phyloP scores from a whole-genome alignment of 53 echinoderm and acorn worm genomes.

The Actinopyga echinites region DNA sequence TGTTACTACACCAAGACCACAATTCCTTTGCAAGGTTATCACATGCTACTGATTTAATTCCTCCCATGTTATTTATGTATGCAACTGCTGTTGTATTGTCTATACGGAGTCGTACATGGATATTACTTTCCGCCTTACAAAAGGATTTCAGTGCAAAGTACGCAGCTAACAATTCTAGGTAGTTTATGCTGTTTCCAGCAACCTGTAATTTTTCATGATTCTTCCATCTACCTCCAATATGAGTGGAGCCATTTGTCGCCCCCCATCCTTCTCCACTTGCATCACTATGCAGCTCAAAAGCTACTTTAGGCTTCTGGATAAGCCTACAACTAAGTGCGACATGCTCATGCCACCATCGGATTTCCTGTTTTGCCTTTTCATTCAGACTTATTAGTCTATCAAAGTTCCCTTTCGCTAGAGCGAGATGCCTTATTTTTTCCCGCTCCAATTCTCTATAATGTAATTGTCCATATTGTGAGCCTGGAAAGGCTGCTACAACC shows the following conservation, averaged over 20 bases:
- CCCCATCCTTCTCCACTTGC: constrained; percentile 42
- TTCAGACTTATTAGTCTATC: constrained; percentile 8
- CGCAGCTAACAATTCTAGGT: constrained; percentile 10
- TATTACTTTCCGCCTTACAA: constrained; percentile 6
- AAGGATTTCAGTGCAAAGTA: background rate
- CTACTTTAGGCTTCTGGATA: background rate
- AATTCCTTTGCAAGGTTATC: background rate
- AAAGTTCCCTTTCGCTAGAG: constrained; percentile 3
- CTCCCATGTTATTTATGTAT: constrained; percentile 18
- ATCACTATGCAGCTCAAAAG: constrained; percentile 36
- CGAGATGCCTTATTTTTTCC: constrained; percentile 27
- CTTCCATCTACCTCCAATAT: constrained; percentile 14
- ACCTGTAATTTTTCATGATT: background rate
- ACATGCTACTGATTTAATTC: background rate
- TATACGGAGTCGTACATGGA: constrained; percentile 42
- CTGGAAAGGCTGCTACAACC: constrained; percentile 33
- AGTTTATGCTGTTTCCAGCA: background rate
- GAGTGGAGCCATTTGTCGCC: background rate
- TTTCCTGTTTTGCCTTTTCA: background rate
- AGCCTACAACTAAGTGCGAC: background rate
- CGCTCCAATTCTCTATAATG: constrained; percentile 14
- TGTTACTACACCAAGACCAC: constrained; percentile 46
- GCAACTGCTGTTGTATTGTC: constrained; percentile 13
- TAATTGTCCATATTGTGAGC: constrained; percentile 11
- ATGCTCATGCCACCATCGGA: background rate